Conservation (phyloP, 2,113 vertebrate species). For the Parus major region DNA sequence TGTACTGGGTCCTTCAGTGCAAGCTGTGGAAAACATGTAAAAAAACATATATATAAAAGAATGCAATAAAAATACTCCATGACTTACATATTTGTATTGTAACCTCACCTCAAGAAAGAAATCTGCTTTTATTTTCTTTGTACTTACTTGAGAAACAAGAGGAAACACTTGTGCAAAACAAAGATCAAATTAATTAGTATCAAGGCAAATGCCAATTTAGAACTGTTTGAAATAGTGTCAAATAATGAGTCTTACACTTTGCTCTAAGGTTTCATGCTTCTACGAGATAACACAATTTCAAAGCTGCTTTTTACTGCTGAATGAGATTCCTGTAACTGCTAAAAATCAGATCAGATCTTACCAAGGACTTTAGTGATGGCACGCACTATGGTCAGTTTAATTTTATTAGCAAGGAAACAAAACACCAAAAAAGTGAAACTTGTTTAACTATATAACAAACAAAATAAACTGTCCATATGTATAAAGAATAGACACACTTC, state of each 20-base stretch:
- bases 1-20: conserved; percentile 95
- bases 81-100: not conserved
- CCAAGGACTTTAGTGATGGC: not conserved
- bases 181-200: not conserved
- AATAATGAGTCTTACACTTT: not conserved
- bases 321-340: not conserved
- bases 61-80: not conserved
- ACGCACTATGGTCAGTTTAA: not conserved
- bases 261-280: not conserved
- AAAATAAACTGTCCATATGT: not conserved
- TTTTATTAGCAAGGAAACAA: not conserved
- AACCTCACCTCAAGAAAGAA: not conserved
- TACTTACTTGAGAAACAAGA: not conserved
- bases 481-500: not conserved
- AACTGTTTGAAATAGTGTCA: not conserved
- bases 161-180: not conserved
- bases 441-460: not conserved
- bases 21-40: conserved; percentile 77
- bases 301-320: not conserved
- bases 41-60: not conserved
- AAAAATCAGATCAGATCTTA: not conserved
- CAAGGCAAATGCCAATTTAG: not conserved
- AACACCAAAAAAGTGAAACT: not conserved
- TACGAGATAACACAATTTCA: not conserved
- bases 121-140: not conserved